These are phyloP conservation scores for Muntiacus reevesi DNA, from an alignment of 2,113 vertebrate genomes.

Conservation along the genomic window DNA sequence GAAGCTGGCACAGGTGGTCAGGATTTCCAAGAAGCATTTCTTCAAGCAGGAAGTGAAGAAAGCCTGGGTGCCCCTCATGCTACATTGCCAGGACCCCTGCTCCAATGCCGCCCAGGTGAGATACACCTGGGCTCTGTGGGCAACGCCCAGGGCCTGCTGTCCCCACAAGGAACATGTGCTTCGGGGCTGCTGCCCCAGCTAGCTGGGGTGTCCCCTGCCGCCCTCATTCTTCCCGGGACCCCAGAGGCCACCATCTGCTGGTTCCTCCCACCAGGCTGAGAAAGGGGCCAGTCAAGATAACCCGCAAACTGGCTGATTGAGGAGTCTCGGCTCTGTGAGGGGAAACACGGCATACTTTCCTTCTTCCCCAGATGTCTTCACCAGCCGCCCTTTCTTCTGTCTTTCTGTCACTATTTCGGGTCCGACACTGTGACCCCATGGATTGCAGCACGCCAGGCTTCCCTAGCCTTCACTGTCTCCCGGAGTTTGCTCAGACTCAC, in stretches of 20 bases:
- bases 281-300: rapidly evolving
- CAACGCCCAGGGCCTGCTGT: rapidly evolving
- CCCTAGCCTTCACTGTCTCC: not conserved
- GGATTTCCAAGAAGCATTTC: constrained; percentile 51
- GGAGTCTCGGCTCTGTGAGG: not conserved
- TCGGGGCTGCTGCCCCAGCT: rapidly evolving
- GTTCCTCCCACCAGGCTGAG: not conserved
- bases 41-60: constrained; percentile 63
- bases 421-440: not conserved
- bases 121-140: rapidly evolving
- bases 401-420: not conserved
- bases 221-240: rapidly evolving
- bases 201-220: rapidly evolving
- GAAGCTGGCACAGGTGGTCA: constrained; percentile 44
- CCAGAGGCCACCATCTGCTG: not conserved
- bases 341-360: rapidly evolving
- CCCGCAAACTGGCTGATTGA: rapidly evolving
- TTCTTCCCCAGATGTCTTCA: not conserved
- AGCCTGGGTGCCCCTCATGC: constrained; percentile 63
- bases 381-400: not conserved
- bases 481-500: not conserved
- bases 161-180: not conserved
- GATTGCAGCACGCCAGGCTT: not conserved
- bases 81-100: constrained; percentile 69
- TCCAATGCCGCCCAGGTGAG: not conserved